Evolutionary conservation across 2,797 vertebrate genomes (phyloP), one percentile per base, ranked within the genome.

Genomic region (Cossypha dichroa): DNA sequence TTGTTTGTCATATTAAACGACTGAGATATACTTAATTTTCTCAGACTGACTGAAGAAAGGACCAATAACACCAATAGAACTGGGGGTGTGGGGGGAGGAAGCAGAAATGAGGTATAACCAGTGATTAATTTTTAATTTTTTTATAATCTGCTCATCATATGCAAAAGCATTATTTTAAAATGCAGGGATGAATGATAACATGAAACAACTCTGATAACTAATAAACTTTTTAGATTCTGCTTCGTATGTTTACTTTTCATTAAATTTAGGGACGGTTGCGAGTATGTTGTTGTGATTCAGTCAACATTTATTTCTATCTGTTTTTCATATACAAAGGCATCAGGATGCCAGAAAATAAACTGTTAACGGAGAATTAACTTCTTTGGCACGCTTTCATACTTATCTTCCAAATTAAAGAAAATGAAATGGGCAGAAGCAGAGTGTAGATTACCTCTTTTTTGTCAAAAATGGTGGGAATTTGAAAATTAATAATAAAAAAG

Each of bases 401-500:
- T 98, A 96, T 98, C 98, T 98, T 98, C 98, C 98, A 98, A 98
- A 98, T 98, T 98, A 98, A 98, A 98, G 98, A 98, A 98, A 98
- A 98, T 98, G 98, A 98, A 98, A 98, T 98, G 98, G 98, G 97
- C 98, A 98, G 98, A 98, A 98, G 98, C 98, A 97, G 97, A 98
- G 97, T 98, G 98, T 98, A 98, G 98, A 98, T 98, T 98, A 97
- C 98, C 98, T 98, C 98, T 97, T 98, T 98, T 98, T 98, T 98
- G 97, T 98, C 98, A 98, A 98, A 98, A 98, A 98, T 98, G 97
- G 98, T 98, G 98, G 98, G 98, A 99, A 98, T 98, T 98, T 98
- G 98, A 98, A 98, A 98, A 99, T 99, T 98, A 99, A 98, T 98
- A 98, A 98, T 98, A 98, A 98, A 99, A 98, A 98, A 98, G 98